Conservation (phyloP, 2,888 invertebrate species). For the Meiosimyza platycephala region DNA sequence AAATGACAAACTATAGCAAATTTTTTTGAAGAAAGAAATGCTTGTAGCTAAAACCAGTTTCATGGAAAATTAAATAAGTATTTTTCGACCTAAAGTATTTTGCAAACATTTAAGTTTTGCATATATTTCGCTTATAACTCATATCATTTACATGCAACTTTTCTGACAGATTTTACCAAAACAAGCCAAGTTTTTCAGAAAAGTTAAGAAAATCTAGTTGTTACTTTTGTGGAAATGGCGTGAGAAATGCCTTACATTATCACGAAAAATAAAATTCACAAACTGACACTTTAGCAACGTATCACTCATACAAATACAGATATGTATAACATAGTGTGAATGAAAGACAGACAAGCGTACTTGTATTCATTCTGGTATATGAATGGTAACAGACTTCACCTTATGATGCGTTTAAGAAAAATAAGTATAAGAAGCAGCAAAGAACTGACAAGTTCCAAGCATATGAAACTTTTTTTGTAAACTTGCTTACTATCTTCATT, state of each 20-base stretch:
- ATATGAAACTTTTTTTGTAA: not conserved
- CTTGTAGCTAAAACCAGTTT: no score
- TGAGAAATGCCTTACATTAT: constrained; percentile 28
- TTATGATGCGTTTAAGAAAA: not conserved
- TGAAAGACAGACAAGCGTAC: not conserved
- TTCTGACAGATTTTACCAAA: constrained; percentile 21
- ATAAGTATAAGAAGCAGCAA: not conserved
- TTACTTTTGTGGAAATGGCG: constrained; percentile 18
- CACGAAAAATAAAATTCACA: not conserved
- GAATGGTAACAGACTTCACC: not conserved
- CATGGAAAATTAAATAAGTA: no score
- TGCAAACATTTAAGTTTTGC: no score
- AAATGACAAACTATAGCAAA: no score
- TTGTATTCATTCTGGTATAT: not conserved
- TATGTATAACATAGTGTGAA: no score
- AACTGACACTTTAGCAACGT: constrained; percentile 27
- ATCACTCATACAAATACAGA: constrained; percentile 18
- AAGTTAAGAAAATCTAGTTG: not conserved
- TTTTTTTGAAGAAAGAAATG: no score
- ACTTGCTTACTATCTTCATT: constrained; percentile 1
- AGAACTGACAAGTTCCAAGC: constrained; percentile 9
- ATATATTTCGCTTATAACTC: not conserved
- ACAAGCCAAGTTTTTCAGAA: not conserved
- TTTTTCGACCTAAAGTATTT: no score
- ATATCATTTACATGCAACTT: constrained; percentile 13